Evolutionary conservation across 2,888 invertebrate genomes (phyloP).

Genomic region (Rhamphomyia laevipes): DNA sequence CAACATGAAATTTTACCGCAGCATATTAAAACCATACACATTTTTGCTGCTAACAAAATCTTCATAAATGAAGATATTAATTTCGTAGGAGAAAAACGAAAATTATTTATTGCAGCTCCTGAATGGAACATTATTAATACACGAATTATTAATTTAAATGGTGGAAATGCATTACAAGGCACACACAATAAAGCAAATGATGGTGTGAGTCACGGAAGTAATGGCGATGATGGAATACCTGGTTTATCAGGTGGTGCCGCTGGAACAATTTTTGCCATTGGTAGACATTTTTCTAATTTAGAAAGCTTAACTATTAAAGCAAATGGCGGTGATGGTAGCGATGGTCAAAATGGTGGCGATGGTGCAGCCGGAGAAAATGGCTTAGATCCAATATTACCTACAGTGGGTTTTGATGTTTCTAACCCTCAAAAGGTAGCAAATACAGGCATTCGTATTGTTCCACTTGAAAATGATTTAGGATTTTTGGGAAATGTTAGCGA

Average conservation of each 20-base stretch:
- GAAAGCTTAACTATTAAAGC: not conserved
- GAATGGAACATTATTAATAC: not conserved
- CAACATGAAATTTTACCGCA: too few species aligned
- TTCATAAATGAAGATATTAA: not conserved
- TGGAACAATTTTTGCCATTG: too few species aligned
- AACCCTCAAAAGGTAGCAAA: too few species aligned
- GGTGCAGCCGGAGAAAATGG: not conserved
- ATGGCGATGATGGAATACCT: not conserved
- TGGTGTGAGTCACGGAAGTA: not conserved
- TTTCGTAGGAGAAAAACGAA: not conserved
- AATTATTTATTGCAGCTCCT: not conserved
- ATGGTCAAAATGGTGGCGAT: not conserved
- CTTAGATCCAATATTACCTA: too few species aligned
- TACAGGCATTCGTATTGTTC: too few species aligned
- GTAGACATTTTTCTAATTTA: not conserved
- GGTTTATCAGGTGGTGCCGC: not conserved
- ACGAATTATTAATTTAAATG: not conserved
- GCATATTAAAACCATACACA: not conserved
- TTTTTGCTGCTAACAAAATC: not conserved
- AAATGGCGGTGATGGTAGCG: not conserved
- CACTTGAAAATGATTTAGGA: too few species aligned
- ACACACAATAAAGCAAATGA: too few species aligned
- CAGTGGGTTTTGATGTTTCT: too few species aligned
- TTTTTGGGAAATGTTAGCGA: too few species aligned
- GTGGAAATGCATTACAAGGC: not conserved